Conservation (phyloP, 2,113 vertebrate genomes). For the Conger conger region DNA sequence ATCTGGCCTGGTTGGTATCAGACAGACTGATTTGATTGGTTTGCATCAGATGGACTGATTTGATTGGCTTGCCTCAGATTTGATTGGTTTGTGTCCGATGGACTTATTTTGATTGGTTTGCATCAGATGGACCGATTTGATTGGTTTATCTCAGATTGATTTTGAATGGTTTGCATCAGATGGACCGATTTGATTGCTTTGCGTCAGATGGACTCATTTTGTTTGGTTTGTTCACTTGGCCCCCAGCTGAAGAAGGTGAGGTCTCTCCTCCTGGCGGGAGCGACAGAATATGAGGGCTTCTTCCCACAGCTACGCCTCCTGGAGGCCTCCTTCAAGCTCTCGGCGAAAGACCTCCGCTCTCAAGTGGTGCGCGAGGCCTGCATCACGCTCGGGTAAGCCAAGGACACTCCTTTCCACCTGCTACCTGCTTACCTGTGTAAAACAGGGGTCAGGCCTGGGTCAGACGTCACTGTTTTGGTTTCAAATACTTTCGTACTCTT, state of each 20-base stretch:
- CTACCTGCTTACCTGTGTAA: neutral
- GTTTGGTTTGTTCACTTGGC: conserved; percentile 26
- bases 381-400: conserved; percentile 87
- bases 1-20: conserved; percentile 9
- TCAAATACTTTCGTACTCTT: no score
- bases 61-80: neutral
- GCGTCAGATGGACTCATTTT: neutral
- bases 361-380: conserved; percentile 97
- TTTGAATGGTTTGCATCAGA: neutral
- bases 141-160: neutral
- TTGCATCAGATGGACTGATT: neutral
- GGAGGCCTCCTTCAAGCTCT: conserved; percentile 90
- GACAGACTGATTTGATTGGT: neutral
- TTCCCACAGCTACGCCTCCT: conserved; percentile 91
- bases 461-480: no score
- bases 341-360: conserved; percentile 93
- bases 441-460: no score
- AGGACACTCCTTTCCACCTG: neutral
- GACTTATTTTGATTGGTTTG: neutral
- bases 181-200: conserved; percentile 16
- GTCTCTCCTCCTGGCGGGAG: conserved; percentile 88
- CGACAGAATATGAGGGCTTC: conserved; percentile 87
- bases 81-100: neutral
- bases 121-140: neutral
- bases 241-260: conserved; percentile 92